Conservation (phyloP, 2,888 invertebrate species). For the Clunio marinus region DNA sequence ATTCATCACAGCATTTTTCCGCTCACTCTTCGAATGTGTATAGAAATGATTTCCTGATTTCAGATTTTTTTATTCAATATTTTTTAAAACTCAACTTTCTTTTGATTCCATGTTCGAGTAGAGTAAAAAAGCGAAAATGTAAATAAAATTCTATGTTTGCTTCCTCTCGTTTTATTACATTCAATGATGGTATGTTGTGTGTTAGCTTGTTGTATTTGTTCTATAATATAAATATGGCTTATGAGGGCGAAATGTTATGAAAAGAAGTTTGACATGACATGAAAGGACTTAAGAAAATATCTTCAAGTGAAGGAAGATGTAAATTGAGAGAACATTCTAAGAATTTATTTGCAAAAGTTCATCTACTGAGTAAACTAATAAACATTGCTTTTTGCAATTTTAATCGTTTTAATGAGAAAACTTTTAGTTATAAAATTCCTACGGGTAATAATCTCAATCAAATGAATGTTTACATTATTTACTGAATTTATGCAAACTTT, state of each 20-base stretch:
- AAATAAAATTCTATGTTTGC: constrained; percentile 19
- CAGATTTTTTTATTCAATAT: background rate
- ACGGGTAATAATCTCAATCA: too few species aligned
- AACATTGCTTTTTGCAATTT: too few species aligned
- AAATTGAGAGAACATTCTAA: constrained; percentile 3
- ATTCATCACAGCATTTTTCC: constrained; percentile 16
- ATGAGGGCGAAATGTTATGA: constrained; percentile 20
- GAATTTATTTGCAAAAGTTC: too few species aligned
- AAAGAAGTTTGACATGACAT: constrained; percentile 10
- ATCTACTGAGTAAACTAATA: too few species aligned
- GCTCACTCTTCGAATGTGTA: background rate
- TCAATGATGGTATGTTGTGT: constrained; percentile 7
- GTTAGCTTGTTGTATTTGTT: constrained; percentile 24
- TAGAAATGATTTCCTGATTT: constrained; percentile 27
- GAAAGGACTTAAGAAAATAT: background rate
- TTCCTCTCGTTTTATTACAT: constrained; percentile 4
- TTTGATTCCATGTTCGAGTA: background rate
- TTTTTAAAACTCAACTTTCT: background rate
- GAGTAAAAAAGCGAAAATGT: constrained; percentile 13
- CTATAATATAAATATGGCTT: constrained; percentile 21
- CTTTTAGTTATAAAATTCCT: too few species aligned
- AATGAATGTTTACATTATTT: too few species aligned
- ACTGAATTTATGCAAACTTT: too few species aligned
- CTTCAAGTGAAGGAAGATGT: background rate
- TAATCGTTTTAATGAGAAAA: too few species aligned